A percentile compares a stretch with the other conserved stretches of the same genome.
These are phyloP conservation scores for Petrolisthes cinctipes DNA, from an alignment of 2,888 invertebrate species.

Conservation along the genomic window DNA sequence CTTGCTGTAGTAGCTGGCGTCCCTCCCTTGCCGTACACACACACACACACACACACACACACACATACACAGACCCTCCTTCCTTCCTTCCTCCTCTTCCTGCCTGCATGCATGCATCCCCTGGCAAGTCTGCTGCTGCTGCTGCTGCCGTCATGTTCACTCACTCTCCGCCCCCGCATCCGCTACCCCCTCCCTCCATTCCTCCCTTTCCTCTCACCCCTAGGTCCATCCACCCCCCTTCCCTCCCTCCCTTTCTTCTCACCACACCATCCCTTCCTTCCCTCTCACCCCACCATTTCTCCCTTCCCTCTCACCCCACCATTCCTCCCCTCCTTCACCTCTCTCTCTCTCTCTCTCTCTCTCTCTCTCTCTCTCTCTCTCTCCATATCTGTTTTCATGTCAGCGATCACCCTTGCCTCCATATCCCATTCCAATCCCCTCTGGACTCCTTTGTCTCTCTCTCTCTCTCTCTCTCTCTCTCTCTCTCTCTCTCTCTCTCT, in stretches of 20 bases:
- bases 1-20: background rate
- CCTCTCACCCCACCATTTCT: background rate
- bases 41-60: background rate
- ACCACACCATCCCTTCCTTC: background rate
- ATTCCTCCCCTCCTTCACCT: conserved; percentile 13
- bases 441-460: background rate
- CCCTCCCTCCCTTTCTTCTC: background rate
- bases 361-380: background rate
- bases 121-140: background rate
- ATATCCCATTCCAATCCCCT: background rate
- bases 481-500: background rate
- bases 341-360: conserved; percentile 2
- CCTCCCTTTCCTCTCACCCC: background rate
- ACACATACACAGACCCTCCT: background rate
- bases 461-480: background rate
- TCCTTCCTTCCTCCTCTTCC: background rate
- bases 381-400: background rate
- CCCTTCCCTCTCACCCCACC: background rate
- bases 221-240: background rate
- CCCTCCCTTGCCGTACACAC: too few species aligned
- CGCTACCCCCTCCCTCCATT: background rate
- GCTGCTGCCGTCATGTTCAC: background rate
- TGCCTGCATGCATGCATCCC: background rate
- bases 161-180: conserved; percentile 8
- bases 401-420: background rate